Conservation (phyloP, 2,888 invertebrate species). For the Adineta ricciae region DNA sequence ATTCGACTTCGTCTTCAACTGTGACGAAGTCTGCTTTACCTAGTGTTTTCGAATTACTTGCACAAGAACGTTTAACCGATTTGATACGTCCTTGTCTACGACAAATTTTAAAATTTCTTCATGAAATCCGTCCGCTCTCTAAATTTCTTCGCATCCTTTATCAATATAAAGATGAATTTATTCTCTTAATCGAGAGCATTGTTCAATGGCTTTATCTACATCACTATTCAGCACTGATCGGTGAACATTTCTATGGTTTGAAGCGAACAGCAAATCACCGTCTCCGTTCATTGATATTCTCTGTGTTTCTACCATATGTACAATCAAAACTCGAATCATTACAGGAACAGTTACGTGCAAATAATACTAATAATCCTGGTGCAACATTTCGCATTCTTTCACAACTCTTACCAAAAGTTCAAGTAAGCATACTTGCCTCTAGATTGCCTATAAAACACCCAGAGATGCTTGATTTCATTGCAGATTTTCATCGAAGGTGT, state of each 20-base stretch:
- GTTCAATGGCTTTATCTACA: neutral
- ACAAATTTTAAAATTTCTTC: neutral
- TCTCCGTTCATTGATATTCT: neutral
- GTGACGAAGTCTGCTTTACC: neutral
- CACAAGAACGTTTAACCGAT: conserved; percentile 7
- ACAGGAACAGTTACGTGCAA: neutral
- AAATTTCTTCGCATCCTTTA: neutral
- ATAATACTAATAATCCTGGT: neutral
- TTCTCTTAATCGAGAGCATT: neutral
- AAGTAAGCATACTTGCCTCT: neutral
- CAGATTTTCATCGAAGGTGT: neutral
- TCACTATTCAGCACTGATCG: neutral
- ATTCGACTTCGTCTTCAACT: neutral
- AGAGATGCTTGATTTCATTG: no score
- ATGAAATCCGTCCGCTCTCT: neutral
- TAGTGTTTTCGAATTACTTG: neutral
- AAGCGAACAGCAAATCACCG: conserved; percentile 5
- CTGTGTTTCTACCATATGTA: neutral
- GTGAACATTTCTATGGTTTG: conserved; percentile 9
- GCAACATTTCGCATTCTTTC: neutral
- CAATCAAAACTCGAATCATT: neutral
- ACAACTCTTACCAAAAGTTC: neutral
- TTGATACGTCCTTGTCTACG: neutral
- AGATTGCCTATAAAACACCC: no score
- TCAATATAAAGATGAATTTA: conserved; percentile 12